Base-by-base conservation (phyloP, 2,888 invertebrate genomes). In the Aleiodes leptofemur region DNA sequence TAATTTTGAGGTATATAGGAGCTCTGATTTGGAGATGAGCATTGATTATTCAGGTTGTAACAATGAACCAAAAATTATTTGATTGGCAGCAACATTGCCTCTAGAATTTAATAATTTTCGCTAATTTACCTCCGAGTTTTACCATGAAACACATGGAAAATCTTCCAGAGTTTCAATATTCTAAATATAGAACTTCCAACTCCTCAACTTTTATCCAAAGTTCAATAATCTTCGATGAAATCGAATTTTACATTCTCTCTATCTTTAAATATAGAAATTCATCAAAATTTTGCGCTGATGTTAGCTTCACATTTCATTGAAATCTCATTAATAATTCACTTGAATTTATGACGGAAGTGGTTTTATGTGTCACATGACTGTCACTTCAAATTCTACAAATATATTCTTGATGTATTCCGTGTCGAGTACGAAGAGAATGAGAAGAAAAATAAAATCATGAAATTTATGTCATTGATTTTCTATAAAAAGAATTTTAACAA, bases 261-360 rank as follows among this genome's bases (percentile, higher is more conserved):
- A 61, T 61, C 38, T 38, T 61, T 9, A 61, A 38, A 61, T 38
- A 61, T 61, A 61, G 43, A 13, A n/a, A 34, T 43, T 43, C n/a
- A 61, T 61, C 61, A 61, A 8, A 61, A 34, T 38, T 14, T 29
- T 6, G n/a, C 23, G 29, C 31, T 2, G 6, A 11, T 59, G 8
- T 38, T 43, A 38, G 14, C 61, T n/a, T 14, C 31, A 31, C 31
- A 43, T 14, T 61, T 61, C 43, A 61, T 61, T 38, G 43, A 61
- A 61, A 43, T 61, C 43, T 14, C 43, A 38, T 61, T 61, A 61
- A 61, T 61, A 38, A 61, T 61, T 61, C 61, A 61, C 38, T 61
- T n/a, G 43, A 4, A 43, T 13, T 61, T 14, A 38, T 61, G 61
- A 38, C 61, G 61, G 43, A 61, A 61, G 61, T 61, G 61, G 61